Evolutionary conservation across 1,140 invertebrate species (phyloP).

Genomic region (Bilobella aurantiaca): DNA sequence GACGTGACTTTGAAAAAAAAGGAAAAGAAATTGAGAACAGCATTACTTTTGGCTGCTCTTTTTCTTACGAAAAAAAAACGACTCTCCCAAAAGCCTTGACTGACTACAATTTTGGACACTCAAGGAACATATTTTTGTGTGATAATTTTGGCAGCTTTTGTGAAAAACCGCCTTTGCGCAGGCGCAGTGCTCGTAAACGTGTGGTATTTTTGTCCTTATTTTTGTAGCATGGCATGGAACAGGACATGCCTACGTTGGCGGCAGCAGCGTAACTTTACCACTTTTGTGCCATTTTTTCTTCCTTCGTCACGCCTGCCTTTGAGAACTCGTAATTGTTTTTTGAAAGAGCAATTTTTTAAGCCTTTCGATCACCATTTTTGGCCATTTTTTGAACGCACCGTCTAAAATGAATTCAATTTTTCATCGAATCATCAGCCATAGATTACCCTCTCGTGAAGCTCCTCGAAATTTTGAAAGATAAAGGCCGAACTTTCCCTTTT

Average conservation of each 20-base stretch:
- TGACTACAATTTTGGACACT: slow-evolving; percentile 2
- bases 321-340: background rate
- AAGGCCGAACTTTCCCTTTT: slow-evolving; percentile 1
- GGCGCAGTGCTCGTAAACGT: background rate
- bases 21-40: background rate
- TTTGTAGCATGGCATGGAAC: background rate
- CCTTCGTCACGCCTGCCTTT: no score
- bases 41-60: no score
- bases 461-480: background rate
- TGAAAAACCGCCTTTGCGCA: background rate
- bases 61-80: background rate
- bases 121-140: slow-evolving; percentile 3
- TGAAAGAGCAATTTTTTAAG: background rate
- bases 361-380: background rate
- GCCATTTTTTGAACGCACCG: background rate
- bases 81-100: background rate
- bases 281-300: no score
- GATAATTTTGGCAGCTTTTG: background rate
- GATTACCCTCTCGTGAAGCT: background rate
- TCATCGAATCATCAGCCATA: background rate
- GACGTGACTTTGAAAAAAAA: background rate
- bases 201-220: background rate
- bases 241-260: no score
- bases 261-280: no score
- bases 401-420: background rate